phyloP scores from a whole-genome alignment of 2,888 invertebrate genomes.

The Podabrus alpinus region DNA sequence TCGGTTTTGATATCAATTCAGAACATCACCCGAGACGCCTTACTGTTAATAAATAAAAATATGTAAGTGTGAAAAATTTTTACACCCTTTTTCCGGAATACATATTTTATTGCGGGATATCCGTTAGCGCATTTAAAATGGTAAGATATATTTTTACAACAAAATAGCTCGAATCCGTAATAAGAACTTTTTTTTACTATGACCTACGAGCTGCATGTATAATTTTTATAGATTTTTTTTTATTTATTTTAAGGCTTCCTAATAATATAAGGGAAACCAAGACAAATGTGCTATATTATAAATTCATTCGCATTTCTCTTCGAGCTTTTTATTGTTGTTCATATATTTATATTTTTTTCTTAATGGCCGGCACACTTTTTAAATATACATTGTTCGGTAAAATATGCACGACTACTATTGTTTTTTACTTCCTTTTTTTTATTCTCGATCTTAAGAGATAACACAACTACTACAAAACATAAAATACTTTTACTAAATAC shows the following conservation, averaged over 20 bases:
- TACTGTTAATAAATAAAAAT: slow-evolving; percentile 21
- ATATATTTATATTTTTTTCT: slow-evolving; percentile 28
- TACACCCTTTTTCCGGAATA: slow-evolving; percentile 26
- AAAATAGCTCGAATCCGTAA: background rate
- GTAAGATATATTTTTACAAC: slow-evolving; percentile 11
- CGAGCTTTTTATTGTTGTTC: background rate
- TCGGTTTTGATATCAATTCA: background rate
- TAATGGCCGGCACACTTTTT: slow-evolving; percentile 29
- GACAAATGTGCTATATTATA: background rate
- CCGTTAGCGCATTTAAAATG: slow-evolving; percentile 32
- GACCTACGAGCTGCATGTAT: background rate
- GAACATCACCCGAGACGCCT: slow-evolving; percentile 13
- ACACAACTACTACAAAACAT: slow-evolving; percentile 12
- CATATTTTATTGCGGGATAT: slow-evolving; percentile 34
- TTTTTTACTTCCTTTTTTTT: slow-evolving; percentile 30
- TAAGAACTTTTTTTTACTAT: background rate
- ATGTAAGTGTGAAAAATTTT: slow-evolving; percentile 27
- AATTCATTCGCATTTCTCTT: background rate
- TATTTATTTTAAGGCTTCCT: background rate
- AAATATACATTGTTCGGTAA: slow-evolving; percentile 25
- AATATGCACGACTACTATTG: slow-evolving; percentile 29
- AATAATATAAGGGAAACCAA: background rate
- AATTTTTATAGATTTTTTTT: background rate
- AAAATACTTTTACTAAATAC: slow-evolving; percentile 27
- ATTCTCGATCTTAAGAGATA: slow-evolving; percentile 27